Evolutionary conservation across 2,113 vertebrate species (phyloP), one percentile per base, ranked within the genome.

Genomic region (Campylomormyrus numenius): DNA sequence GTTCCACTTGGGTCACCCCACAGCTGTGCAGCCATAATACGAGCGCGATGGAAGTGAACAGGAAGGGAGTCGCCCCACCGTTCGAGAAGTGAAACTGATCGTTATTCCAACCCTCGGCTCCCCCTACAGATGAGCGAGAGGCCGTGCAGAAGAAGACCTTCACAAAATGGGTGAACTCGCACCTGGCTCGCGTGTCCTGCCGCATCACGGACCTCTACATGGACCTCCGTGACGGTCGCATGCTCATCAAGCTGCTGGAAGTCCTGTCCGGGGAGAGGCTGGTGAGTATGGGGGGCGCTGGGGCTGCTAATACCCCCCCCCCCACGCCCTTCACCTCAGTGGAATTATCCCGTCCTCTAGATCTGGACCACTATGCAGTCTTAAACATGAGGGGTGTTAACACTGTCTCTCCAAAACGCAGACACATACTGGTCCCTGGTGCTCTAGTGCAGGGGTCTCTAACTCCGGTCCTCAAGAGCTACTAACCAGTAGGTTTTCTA

Each of bases 141-240:
- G 97, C 97, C 0, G 97, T 98, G 91, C 97, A 98, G 94, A 98
- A 98, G 95, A 98, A 98, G 94, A 98, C 97, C 89, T 98, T 98
- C 94, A 98, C 97, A 1, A 98, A 98, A 92, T 98, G 97, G 97
- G 97, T 98, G 80, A 98, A 98, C 92, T 98, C 97, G 21, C 97
- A 98, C 93, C 93, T 98, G 89, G 96, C 97, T 58, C 96, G 97
- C 0, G 97, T 98, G 21, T 98, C 97, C 90, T 97, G 97, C 92
- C 94, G 97, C 77, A 98, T 98, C 93, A 97, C 97, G 15, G 97
- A 98, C 92, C 94, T 98, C 58, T 98, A 98, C 93, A 95, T 96
- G 3, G 97, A 98, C 93, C 96, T 98, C 62, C 95, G 97, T 0
- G 97, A 98, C 94, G 97, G 97, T 80, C 96, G 97, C 90, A 98